Conservation (phyloP, 2,888 invertebrate genomes). For the Agriopis marginaria region DNA sequence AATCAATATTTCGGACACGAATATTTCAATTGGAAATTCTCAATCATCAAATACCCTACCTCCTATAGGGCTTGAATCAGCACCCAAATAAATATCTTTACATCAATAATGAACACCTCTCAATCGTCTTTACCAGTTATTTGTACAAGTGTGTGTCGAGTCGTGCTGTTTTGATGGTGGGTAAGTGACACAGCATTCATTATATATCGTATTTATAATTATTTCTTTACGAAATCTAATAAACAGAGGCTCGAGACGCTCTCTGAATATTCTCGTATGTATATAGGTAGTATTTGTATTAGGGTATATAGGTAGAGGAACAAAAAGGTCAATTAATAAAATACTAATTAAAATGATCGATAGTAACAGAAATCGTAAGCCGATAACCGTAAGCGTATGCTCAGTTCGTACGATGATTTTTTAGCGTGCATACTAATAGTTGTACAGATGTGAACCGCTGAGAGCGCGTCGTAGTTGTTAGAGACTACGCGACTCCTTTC, state of each 20-base stretch:
- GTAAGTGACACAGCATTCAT: constrained; percentile 44
- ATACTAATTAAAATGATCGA: constrained; percentile 15
- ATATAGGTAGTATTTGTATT: too few relatives aligned
- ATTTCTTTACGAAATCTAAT: constrained; percentile 32
- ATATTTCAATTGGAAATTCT: constrained; percentile 32
- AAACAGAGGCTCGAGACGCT: constrained; percentile 42
- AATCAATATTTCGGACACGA: constrained; percentile 33
- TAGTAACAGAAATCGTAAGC: not conserved
- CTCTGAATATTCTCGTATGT: constrained; percentile 38
- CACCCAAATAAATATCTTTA: constrained; percentile 28
- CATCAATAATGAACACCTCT: constrained; percentile 30
- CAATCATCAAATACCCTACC: constrained; percentile 35
- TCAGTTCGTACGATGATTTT: constrained; percentile 32
- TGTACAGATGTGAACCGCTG: not conserved
- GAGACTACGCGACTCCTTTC: constrained; percentile 14
- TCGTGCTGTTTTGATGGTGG: constrained; percentile 41
- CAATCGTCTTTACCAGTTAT: constrained; percentile 37
- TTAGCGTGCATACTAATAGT: constrained; percentile 28
- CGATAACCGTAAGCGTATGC: constrained; percentile 29
- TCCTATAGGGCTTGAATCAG: constrained; percentile 33
- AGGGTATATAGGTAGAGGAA: too few relatives aligned
- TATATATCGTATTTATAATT: constrained; percentile 21
- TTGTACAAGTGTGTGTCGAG: constrained; percentile 22
- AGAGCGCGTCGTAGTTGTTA: not conserved
- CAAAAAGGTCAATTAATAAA: not conserved